These are phyloP conservation scores for Amblyopsis rosae DNA, from an alignment of 2,113 vertebrate genomes.

Conservation along the genomic window DNA sequence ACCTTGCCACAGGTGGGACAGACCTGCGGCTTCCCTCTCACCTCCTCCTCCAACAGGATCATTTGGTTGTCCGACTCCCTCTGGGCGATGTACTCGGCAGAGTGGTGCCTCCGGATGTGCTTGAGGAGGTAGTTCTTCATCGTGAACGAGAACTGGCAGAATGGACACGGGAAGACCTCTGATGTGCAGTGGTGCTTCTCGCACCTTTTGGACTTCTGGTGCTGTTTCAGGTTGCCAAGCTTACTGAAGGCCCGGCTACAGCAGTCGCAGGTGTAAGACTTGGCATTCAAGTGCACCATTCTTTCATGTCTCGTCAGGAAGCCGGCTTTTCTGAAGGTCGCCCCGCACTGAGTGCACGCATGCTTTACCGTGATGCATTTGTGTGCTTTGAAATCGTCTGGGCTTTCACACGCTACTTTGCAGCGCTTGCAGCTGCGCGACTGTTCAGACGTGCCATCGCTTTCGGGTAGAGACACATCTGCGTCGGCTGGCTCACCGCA, in stretches of 20 bases:
- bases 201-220: slow-evolving; percentile 68
- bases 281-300: slow-evolving; percentile 48
- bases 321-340: slow-evolving; percentile 58
- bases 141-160: slow-evolving; percentile 79
- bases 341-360: slow-evolving; percentile 63
- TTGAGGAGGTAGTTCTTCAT: slow-evolving; percentile 75
- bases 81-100: slow-evolving; percentile 56
- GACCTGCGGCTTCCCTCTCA: slow-evolving; percentile 13
- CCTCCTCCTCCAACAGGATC: slow-evolving; percentile 25
- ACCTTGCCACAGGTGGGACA: slow-evolving; percentile 67
- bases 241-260: slow-evolving; percentile 70
- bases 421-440: slow-evolving; percentile 68
- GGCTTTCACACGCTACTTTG: slow-evolving; percentile 52
- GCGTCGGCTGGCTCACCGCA: neutral
- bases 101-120: slow-evolving; percentile 77
- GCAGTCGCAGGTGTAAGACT: slow-evolving; percentile 62
- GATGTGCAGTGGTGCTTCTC: slow-evolving; percentile 61
- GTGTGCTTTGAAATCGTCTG: slow-evolving; percentile 64
- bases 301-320: slow-evolving; percentile 71
- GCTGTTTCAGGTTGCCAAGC: slow-evolving; percentile 67
- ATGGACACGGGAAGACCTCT: slow-evolving; percentile 65
- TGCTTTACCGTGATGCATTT: slow-evolving; percentile 57
- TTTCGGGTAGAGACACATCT: neutral
- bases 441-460: neutral
- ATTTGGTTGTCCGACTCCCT: slow-evolving; percentile 18